A percentile compares a stretch with the other conserved stretches of the same genome.
Evolutionary conservation across 1,140 invertebrate genomes (phyloP).

Genomic region (Centruroides vittatus): DNA sequence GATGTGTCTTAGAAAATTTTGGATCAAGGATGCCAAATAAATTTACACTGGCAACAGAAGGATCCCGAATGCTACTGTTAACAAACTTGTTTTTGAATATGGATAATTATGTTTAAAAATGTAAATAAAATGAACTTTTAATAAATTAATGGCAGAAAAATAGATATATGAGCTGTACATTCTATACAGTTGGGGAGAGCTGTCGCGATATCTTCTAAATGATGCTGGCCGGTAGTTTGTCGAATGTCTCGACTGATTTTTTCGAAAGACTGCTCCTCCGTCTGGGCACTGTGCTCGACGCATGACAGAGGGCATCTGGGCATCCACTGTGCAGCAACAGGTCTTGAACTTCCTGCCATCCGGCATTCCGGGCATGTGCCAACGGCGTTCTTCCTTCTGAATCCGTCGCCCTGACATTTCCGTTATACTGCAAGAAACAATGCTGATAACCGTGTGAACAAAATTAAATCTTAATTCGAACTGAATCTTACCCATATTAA

Average conservation of each 20-base stretch:
- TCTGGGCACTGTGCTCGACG: neutral
- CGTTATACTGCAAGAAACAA: conserved; percentile 49
- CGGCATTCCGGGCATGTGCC: conserved; percentile 54
- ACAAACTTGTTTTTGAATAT: too few species aligned
- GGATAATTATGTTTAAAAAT: too few species aligned
- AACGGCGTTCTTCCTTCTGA: conserved; percentile 65
- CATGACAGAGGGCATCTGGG: conserved; percentile 31
- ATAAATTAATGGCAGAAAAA: too few species aligned
- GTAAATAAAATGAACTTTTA: too few species aligned
- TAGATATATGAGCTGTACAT: too few species aligned
- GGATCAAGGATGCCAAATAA: too few species aligned
- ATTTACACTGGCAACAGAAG: too few species aligned
- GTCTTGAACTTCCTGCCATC: conserved; percentile 34
- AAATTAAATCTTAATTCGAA: neutral
- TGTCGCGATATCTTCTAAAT: too few species aligned
- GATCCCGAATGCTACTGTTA: too few species aligned
- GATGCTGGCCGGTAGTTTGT: conserved; percentile 51
- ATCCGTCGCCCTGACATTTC: conserved; percentile 60
- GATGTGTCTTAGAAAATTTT: too few species aligned
- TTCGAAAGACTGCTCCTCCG: neutral
- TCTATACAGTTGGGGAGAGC: too few species aligned
- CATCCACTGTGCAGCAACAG: conserved; percentile 46
- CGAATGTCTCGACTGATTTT: conserved; percentile 37
- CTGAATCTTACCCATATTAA: conserved; percentile 65
- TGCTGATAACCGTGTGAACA: neutral